These are phyloP conservation scores for Diphyllodes magnificus DNA, from an alignment of 2,113 vertebrate species.

Conservation along the genomic window DNA sequence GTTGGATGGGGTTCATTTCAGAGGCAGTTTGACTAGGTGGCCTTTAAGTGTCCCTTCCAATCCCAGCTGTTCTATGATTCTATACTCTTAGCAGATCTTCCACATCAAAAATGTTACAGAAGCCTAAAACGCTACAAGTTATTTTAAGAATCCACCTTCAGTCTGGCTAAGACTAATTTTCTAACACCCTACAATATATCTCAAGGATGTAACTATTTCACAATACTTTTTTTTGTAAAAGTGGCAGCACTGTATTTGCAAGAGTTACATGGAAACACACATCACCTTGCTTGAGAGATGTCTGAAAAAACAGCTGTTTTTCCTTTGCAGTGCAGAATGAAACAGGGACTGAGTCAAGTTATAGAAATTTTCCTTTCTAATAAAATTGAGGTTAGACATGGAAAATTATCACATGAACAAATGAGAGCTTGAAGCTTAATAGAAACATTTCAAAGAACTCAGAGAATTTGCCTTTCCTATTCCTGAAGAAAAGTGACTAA, in stretches of 20 bases:
- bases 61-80: neutral
- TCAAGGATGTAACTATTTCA: neutral
- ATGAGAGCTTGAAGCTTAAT: neutral
- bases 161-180: neutral
- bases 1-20: neutral
- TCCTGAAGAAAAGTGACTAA: neutral
- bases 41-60: neutral
- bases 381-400: neutral
- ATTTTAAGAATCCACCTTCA: neutral
- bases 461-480: neutral
- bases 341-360: neutral
- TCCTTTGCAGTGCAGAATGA: neutral
- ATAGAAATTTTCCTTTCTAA: constrained; percentile 26
- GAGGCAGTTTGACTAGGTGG: neutral
- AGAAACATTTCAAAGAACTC: neutral
- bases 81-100: neutral
- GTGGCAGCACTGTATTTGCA: neutral
- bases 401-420: neutral
- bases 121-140: neutral
- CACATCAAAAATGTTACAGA: neutral
- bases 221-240: neutral
- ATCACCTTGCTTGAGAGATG: neutral
- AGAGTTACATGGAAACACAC: neutral
- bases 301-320: neutral
- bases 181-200: neutral